Percentiles rank a stretch among this genome's conserved stretches.
Evolutionary conservation across 1,140 invertebrate genomes (phyloP).

Genomic region (Ooceraea biroi): DNA sequence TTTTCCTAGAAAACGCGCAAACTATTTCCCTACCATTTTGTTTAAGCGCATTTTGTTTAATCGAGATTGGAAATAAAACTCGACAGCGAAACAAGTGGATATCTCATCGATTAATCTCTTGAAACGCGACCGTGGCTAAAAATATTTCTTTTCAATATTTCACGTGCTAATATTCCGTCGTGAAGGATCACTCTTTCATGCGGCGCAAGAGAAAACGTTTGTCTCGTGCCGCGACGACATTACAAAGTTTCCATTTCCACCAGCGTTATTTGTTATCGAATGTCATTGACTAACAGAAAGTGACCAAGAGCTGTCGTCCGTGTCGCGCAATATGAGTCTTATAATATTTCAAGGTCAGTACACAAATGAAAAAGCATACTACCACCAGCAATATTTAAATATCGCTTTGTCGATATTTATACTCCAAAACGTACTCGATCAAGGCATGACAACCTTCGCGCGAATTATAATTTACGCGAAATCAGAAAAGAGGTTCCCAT

Average conservation of each 20-base stretch:
- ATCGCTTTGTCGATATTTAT: background rate
- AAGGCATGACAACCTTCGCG: background rate
- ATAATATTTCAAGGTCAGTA: conserved; percentile 5
- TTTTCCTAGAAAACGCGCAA: background rate
- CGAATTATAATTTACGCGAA: background rate
- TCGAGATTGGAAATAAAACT: conserved; percentile 31
- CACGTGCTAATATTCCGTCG: conserved; percentile 26
- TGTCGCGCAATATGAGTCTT: background rate
- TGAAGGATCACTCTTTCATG: conserved; percentile 20
- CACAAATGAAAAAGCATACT: background rate
- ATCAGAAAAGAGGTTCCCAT: background rate
- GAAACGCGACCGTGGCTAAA: conserved; percentile 55
- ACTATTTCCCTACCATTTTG: background rate
- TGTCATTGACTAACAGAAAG: conserved; percentile 20
- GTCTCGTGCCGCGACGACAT: conserved; percentile 18
- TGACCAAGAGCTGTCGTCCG: background rate
- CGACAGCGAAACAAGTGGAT: background rate
- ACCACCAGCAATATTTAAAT: background rate
- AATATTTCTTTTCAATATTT: conserved; percentile 60
- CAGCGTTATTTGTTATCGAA: conserved; percentile 38
- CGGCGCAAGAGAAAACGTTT: conserved; percentile 42
- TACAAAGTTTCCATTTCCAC: conserved; percentile 38
- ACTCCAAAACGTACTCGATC: background rate
- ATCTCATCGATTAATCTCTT: conserved; percentile 42
- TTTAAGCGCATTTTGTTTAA: conserved; percentile 1